Evolutionary conservation across 2,113 vertebrate species (phyloP).

Genomic region (Trinectes maculatus): DNA sequence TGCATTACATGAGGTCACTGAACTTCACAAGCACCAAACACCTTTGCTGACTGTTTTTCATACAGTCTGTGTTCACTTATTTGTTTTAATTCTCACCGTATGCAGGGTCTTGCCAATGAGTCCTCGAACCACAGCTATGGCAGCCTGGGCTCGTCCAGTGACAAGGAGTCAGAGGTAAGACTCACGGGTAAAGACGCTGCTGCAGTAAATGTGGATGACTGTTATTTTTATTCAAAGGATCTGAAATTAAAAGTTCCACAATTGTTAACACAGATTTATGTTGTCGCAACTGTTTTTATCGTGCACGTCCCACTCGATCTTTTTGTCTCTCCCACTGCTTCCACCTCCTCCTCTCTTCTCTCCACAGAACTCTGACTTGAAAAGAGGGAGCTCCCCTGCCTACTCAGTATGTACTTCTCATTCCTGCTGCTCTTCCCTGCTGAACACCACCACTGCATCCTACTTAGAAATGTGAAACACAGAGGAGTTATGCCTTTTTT

Average conservation of each 20-base stretch:
- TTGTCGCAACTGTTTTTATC: conserved; percentile 9
- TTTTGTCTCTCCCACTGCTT: conserved; percentile 50
- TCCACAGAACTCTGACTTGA: conserved; percentile 81
- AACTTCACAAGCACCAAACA: background rate
- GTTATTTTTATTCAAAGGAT: background rate
- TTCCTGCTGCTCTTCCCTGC: conserved; percentile 53
- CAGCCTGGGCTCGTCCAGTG: conserved; percentile 97
- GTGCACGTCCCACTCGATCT: conserved; percentile 44
- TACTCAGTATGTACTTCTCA: conserved; percentile 81
- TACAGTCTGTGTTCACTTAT: conserved; percentile 14
- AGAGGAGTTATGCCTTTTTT: conserved; percentile 27
- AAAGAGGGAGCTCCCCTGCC: conserved; percentile 83
- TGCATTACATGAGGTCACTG: conserved; percentile 7
- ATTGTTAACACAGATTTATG: background rate
- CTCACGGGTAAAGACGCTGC: background rate
- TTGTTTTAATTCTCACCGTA: conserved; percentile 53
- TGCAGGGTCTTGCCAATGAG: conserved; percentile 95
- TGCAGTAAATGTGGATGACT: background rate
- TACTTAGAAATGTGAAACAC: conserved; percentile 53
- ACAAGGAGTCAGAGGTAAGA: conserved; percentile 98
- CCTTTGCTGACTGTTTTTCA: conserved; percentile 7
- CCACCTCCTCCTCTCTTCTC: conserved; percentile 53
- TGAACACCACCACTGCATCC: conserved; percentile 33
- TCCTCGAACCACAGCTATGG: conserved; percentile 99
- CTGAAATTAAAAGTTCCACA: background rate